Evolutionary conservation across 2,888 invertebrate species (phyloP), one percentile per base, ranked within the genome.

Genomic region (Euplexia lucipara): DNA sequence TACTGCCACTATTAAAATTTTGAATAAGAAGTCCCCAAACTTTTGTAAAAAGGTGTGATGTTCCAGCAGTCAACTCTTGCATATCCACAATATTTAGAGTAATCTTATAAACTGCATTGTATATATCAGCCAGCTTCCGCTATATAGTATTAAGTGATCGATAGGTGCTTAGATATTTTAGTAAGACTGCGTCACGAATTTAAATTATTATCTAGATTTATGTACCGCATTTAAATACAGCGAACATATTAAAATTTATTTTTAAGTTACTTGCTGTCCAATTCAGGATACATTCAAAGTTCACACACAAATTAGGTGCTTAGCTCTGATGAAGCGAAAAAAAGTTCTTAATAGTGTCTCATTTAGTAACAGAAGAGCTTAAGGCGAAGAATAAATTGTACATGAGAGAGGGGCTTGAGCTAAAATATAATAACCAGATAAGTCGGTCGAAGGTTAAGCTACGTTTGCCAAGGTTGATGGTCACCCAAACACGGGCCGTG

Each of bases 181-280:
- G 84, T 91, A 92, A 94, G 95, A 95, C 95, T 95, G 94, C 89
- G 73, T 90, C 85, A 92, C 95, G 95, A 95, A 94, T 95, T 95
- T 95, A 95, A 91, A 93, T 90, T 86, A 86, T 86, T 83, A 78
- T 58, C 57, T 83, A 85, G 80, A 78, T 66, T 67, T 70, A 74
- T 7, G 37, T 65, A 66, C 45, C 69, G 81, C 81, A 70, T 81
- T 78, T 72, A 72, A 37, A 56, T 41, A 74, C 66, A 62, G 42
- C 54, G 20, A 63, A 53, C 26, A 35, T 42, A 35, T 56, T n/a
- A n/a, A n/a, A n/a, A n/a, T n/a, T 51, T 51, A 57, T 44, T 62
- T 52, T 26, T 63, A 64, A 67, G 54, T 61, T 30, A 16, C 7
- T 69, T 47, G 37, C 8, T 48, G 20, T 42, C 32, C 37, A 22